Evolutionary conservation across 1,140 invertebrate genomes (phyloP).

Genomic region (Cepaea nemoralis): DNA sequence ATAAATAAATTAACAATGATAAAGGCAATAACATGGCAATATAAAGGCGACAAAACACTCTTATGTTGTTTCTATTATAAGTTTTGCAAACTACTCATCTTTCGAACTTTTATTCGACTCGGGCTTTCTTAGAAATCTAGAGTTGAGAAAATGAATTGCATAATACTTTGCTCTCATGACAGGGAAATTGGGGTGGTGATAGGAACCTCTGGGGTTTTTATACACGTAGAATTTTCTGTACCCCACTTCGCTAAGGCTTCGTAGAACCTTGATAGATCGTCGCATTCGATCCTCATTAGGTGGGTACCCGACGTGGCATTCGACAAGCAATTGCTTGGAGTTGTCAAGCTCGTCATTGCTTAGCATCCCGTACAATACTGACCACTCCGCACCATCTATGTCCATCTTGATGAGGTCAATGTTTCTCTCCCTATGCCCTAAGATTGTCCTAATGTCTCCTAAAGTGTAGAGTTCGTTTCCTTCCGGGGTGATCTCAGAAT

Average conservation of each 20-base stretch:
- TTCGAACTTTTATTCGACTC: too few species aligned
- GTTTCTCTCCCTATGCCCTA: neutral
- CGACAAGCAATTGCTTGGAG: constrained; percentile 7
- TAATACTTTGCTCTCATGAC: neutral
- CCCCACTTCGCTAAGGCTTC: neutral
- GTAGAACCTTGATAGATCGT: neutral
- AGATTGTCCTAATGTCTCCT: neutral
- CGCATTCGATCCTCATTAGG: neutral
- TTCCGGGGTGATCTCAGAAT: constrained; percentile 1
- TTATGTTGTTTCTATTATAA: too few species aligned
- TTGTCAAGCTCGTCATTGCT: neutral
- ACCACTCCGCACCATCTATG: constrained; percentile 14
- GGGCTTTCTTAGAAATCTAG: neutral
- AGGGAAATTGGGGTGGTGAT: constrained; percentile 23
- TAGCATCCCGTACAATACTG: constrained; percentile 3
- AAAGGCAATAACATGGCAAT: too few species aligned
- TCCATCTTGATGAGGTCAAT: constrained; percentile 26
- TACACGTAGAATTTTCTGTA: constrained; percentile 28
- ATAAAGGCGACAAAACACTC: too few species aligned
- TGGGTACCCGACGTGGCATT: constrained; percentile 1
- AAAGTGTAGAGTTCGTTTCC: constrained; percentile 14
- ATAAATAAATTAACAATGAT: too few species aligned
- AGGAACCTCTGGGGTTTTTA: constrained; percentile 21
- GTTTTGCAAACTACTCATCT: too few species aligned
- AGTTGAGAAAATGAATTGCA: constrained; percentile 26